A percentile compares a stretch with the other conserved stretches of the same genome.
Conservation (phyloP, 2,888 invertebrate species). For the Prosapia bicincta region DNA sequence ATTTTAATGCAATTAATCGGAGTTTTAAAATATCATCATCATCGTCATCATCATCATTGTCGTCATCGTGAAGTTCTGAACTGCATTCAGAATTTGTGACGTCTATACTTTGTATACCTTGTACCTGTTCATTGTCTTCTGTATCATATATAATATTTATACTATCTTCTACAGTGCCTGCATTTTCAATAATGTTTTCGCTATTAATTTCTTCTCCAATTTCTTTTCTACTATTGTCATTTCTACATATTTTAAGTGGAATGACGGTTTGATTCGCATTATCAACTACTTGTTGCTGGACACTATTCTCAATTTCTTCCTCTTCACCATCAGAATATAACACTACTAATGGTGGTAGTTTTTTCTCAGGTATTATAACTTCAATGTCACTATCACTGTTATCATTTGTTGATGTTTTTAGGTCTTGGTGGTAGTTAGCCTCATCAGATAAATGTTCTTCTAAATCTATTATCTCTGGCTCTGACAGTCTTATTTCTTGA, state of each 20-base stretch:
- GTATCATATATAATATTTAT: too few relatives aligned
- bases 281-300: background rate
- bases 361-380: slow-evolving; percentile 21
- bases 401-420: background rate
- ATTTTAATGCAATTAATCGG: slow-evolving; percentile 10
- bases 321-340: slow-evolving; percentile 23
- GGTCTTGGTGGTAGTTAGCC: too few relatives aligned
- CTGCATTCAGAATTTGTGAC: background rate
- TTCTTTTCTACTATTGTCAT: background rate
- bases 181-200: background rate
- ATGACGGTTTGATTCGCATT: background rate
- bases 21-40: slow-evolving; percentile 17
- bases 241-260: background rate
- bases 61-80: background rate
- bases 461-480: background rate
- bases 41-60: slow-evolving; percentile 5
- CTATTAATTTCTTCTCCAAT: too few relatives aligned
- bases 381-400: slow-evolving; percentile 21
- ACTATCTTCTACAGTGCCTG: too few relatives aligned
- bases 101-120: background rate
- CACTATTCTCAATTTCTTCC: background rate
- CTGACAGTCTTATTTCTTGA: background rate
- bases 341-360: slow-evolving; percentile 13
- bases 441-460: background rate
- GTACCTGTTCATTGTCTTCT: background rate